Conservation (phyloP, 2,797 vertebrate species). For the Argyrosomus regius region DNA sequence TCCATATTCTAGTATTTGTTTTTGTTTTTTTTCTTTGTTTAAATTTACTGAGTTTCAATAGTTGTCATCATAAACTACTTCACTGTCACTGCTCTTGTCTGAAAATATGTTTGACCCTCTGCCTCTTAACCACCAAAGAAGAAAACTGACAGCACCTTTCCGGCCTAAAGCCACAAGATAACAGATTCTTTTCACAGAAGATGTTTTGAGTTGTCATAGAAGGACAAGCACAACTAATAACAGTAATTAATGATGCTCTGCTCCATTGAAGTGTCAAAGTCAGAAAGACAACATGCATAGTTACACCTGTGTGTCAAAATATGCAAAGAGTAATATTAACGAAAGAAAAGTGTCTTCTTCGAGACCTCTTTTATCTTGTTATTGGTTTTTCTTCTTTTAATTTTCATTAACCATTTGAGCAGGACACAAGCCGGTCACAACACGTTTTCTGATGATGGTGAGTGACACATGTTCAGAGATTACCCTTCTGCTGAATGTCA, state of each 20-base stretch:
- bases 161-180: neutral
- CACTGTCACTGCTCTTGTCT: neutral
- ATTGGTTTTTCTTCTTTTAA: neutral
- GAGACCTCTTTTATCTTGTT: no score
- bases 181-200: neutral
- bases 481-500: constrained; percentile 19
- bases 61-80: neutral
- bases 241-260: neutral
- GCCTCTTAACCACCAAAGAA: neutral
- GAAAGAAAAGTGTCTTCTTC: no score
- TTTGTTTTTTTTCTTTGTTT: neutral
- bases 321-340: neutral
- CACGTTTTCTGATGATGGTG: neutral
- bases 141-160: neutral
- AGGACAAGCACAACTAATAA: neutral
- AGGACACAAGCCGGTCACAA: neutral
- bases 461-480: neutral
- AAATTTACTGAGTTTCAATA: neutral
- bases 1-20: neutral
- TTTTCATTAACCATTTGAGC: neutral
- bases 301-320: neutral
- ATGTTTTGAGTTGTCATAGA: neutral
- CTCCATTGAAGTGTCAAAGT: neutral
- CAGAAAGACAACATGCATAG: neutral
- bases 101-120: neutral